A percentile compares a stretch with the other conserved stretches of the same genome.
Evolutionary conservation across 2,113 vertebrate species (phyloP).

Genomic region (Labeo catla): DNA sequence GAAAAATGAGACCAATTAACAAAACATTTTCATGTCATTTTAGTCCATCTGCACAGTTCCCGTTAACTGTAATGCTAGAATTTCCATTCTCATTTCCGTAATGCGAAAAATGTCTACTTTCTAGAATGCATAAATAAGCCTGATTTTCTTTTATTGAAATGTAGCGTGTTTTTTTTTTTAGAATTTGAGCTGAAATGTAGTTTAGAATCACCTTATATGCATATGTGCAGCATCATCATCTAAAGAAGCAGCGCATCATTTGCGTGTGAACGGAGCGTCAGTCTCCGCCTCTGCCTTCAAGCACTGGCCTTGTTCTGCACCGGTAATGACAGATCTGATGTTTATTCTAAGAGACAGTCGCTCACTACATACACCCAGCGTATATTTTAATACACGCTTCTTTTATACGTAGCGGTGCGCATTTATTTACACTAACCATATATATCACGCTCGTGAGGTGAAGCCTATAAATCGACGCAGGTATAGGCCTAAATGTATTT

Average conservation of each 20-base stretch:
- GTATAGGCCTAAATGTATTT: background rate
- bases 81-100: background rate
- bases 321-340: background rate
- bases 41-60: background rate
- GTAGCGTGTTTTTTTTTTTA: background rate
- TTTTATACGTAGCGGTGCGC: background rate
- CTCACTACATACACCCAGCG: background rate
- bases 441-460: too few relatives aligned
- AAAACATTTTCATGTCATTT: background rate
- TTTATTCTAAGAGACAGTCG: conserved; percentile 3
- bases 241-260: conserved; percentile 3
- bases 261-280: background rate
- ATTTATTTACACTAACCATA: background rate
- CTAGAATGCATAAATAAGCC: background rate
- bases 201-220: background rate
- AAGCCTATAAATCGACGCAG: background rate
- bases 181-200: background rate
- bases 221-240: conserved; percentile 7
- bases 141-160: background rate
- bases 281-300: conserved; percentile 17
- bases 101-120: background rate
- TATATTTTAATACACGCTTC: background rate
- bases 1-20: background rate
- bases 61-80: background rate
- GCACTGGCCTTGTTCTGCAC: conserved; percentile 12